Evolutionary conservation across 1,140 invertebrate species (phyloP), one percentile per base, ranked within the genome.

Genomic region (Cephus cinctus): DNA sequence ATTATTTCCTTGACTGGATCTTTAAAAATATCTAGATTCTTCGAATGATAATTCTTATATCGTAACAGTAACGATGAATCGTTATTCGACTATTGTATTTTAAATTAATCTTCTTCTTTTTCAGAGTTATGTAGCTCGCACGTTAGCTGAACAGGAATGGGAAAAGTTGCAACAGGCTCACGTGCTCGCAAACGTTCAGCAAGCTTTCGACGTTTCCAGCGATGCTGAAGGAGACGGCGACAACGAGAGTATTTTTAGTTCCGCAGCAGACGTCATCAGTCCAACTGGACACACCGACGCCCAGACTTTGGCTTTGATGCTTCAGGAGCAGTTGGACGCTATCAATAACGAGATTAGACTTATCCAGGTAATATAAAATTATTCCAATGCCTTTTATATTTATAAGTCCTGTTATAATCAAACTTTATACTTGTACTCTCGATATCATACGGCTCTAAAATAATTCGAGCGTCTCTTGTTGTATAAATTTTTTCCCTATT

Each of bases 301-400:
- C 20, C 96, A 98, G 73, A 95, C 96, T 0, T 79, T 99, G 45
- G 97, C 97, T 16, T 83, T 98, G 59, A 98, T 99, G 93, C 80
- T 99, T 49, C 98, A 99, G 77, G 96, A 99, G 72, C 96, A 99
- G 75, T 79, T 99, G 35, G 96, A 99, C 78, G 98, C 97, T 56
- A 99, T 99, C 62, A 99, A 99, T 77, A 98, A 98, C 70, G 98
- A 99, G 81, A 99, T 99, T 57, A 71, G 72, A 46, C 53, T 76
- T 32, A 76, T 77, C 48, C 74, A 85, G 85, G 81, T 83, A 59
- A 42, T 25, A 6, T 39, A 20, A 1, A 19, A 30, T 18, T n/a
- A n/a, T n/a, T n/a, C n/a, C n/a, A n/a, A n/a, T n/a, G n/a, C n/a
- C n/a, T n/a, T n/a, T n/a, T n/a, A n/a, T n/a, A n/a, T n/a, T n/a